These are phyloP conservation scores for Drosophila merina DNA, from an alignment of 2,888 invertebrate genomes.

Conservation along the genomic window DNA sequence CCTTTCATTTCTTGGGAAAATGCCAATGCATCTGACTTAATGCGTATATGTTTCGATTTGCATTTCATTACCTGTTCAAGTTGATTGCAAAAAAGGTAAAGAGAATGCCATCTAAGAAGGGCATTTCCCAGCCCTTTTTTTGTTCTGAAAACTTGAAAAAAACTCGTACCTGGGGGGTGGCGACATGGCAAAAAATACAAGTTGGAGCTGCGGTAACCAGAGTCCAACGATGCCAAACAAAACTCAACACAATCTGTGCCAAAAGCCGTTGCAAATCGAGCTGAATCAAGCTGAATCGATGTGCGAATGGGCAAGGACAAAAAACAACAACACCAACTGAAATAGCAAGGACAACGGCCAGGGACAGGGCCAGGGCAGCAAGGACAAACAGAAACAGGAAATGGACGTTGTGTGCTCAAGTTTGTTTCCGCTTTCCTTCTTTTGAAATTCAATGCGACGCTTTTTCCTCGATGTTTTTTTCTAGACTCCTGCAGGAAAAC, in stretches of 20 bases:
- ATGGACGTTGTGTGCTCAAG: slow-evolving; percentile 76
- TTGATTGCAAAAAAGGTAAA: slow-evolving; percentile 40
- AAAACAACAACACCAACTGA: slow-evolving; percentile 4
- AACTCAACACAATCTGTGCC: slow-evolving; percentile 66
- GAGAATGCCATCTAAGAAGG: slow-evolving; percentile 11
- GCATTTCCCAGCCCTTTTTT: slow-evolving; percentile 3
- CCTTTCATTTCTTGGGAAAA: slow-evolving; percentile 36
- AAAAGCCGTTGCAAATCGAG: slow-evolving; percentile 72
- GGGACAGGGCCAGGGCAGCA: slow-evolving; percentile 20
- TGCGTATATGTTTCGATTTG: slow-evolving; percentile 57
- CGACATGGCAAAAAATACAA: too few species aligned
- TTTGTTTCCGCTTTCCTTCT: slow-evolving; percentile 68
- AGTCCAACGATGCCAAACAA: slow-evolving; percentile 35
- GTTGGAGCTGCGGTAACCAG: slow-evolving; percentile 21
- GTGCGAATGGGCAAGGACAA: slow-evolving; percentile 38
- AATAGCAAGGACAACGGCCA: slow-evolving; percentile 36
- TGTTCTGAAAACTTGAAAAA: not conserved
- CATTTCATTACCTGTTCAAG: slow-evolving; percentile 59
- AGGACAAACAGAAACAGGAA: slow-evolving; percentile 75
- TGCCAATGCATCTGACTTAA: slow-evolving; percentile 28
- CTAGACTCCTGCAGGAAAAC: slow-evolving; percentile 27
- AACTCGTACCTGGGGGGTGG: not conserved
- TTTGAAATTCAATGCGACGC: slow-evolving; percentile 69
- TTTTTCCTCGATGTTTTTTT: slow-evolving; percentile 3
- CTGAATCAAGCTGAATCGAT: slow-evolving; percentile 61